Evolutionary conservation across 1,140 invertebrate species (phyloP).

Genomic region (Listronotus oregonensis): DNA sequence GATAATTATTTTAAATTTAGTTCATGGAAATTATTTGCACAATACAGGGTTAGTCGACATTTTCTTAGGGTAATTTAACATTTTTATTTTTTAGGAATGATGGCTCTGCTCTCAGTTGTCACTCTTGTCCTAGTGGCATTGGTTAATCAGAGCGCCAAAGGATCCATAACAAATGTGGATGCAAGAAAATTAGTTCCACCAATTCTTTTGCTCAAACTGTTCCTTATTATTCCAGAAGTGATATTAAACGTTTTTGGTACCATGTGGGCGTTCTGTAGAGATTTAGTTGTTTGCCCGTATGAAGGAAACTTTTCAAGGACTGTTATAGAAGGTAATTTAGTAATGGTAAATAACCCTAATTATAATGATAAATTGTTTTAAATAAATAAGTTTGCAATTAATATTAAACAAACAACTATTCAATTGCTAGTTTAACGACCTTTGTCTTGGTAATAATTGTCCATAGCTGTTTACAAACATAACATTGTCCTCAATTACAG

Average conservation of each 20-base stretch:
- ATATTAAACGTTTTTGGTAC: conserved; percentile 79
- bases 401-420: too few relatives aligned
- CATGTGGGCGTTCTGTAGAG: conserved; percentile 76
- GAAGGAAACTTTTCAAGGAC: conserved; percentile 71
- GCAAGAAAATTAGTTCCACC: conserved; percentile 68
- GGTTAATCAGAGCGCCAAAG: conserved; percentile 70
- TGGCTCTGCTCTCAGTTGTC: conserved; percentile 64
- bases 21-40: too few relatives aligned
- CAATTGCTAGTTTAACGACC: too few relatives aligned
- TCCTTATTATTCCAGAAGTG: conserved; percentile 75
- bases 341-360: too few relatives aligned
- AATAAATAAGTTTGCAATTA: too few relatives aligned
- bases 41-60: too few relatives aligned
- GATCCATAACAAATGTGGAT: conserved; percentile 72
- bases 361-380: too few relatives aligned
- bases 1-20: too few relatives aligned
- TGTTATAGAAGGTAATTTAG: conserved; percentile 68
- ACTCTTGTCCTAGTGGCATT: conserved; percentile 68
- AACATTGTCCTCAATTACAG: too few relatives aligned
- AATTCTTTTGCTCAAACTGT: conserved; percentile 69
- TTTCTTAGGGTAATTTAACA: too few relatives aligned
- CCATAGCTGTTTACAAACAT: too few relatives aligned
- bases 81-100: conserved; percentile 57
- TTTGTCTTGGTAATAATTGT: too few relatives aligned
- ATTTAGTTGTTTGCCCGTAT: conserved; percentile 67